Conservation (phyloP, 1,140 invertebrate genomes). For the Lordiphosa collinella region DNA sequence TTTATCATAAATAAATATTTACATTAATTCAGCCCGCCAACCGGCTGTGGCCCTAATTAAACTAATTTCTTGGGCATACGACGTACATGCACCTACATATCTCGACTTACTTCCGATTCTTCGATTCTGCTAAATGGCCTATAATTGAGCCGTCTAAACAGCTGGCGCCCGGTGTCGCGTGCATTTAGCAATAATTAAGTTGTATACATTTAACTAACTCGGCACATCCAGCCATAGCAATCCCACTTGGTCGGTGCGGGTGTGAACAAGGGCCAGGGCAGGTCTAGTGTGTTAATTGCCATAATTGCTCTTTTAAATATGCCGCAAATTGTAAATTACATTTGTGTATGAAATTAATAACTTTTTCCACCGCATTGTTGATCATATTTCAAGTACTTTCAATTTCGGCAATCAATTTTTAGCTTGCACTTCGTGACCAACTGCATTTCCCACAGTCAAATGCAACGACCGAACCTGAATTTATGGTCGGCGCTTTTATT, state of each 20-base stretch:
- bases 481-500: constrained; percentile 63
- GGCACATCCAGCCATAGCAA: constrained; percentile 22
- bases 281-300: constrained; percentile 68
- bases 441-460: constrained; percentile 18
- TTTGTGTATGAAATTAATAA: constrained; percentile 29
- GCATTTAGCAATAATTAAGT: constrained; percentile 78
- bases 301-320: constrained; percentile 79
- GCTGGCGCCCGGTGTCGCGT: constrained; percentile 60
- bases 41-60: constrained; percentile 65
- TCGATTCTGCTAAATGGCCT: constrained; percentile 68
- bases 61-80: constrained; percentile 78
- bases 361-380: constrained; percentile 72
- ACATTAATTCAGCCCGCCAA: constrained; percentile 53
- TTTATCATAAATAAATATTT: constrained; percentile 64
- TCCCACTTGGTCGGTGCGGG: constrained; percentile 20
- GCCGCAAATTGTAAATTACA: constrained; percentile 75
- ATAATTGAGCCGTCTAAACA: constrained; percentile 74
- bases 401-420: constrained; percentile 73
- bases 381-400: constrained; percentile 77
- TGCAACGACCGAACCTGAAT: constrained; percentile 33
- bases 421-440: constrained; percentile 7
- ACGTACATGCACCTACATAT: neutral
- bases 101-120: constrained; percentile 60
- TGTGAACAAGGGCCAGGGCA: constrained; percentile 11
- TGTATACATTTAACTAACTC: constrained; percentile 73